Evolutionary conservation across 2,888 invertebrate species (phyloP), one percentile per base, ranked within the genome.

Genomic region (Nephrotoma appendiculata): DNA sequence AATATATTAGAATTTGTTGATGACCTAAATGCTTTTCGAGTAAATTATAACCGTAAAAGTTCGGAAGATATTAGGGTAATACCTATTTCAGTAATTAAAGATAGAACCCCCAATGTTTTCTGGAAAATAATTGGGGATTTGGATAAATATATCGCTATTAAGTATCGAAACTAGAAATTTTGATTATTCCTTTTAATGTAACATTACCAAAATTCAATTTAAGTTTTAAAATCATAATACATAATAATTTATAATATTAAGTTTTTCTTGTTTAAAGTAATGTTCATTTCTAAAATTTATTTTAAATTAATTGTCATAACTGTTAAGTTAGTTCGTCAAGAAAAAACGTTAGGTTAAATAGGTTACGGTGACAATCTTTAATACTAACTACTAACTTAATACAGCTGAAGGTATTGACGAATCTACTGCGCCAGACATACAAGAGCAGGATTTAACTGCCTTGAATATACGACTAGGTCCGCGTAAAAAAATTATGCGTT

Each of bases 281-380:
- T 44, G 6, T 44, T 19, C 19, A 19, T 19, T 19, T 19, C 19
- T 19, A 19, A 19, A 19, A 19, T 19, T 19, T 19, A 19, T 19
- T 19, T 19, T 19, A 19, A 19, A 19, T 19, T 19, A 19, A 19
- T 19, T 19, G 19, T 19, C 19, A 19, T 19, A 44, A 44, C 44
- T 83, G 84, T 83, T 52, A 86, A 52, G n/a, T 42, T 41, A 5
- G 11, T 31, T 41, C 83, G 41, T 83, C 31, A 12, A 41, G 83
- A 43, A 44, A 71, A 86, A 45, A n/a, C 41, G 11, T 44, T 6
- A 71, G 86, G n/a, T 86, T 83, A 43, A 89, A 85, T 89, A 90
- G 31, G 12, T n/a, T 19, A 31, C 31, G 45, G 19, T 86, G 44
- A 48, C 12, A 12, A 48, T 44, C 11, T 9, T 71, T 43, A 83